phyloP scores from a whole-genome alignment of 2,113 vertebrate species.

The Empidonax traillii region DNA sequence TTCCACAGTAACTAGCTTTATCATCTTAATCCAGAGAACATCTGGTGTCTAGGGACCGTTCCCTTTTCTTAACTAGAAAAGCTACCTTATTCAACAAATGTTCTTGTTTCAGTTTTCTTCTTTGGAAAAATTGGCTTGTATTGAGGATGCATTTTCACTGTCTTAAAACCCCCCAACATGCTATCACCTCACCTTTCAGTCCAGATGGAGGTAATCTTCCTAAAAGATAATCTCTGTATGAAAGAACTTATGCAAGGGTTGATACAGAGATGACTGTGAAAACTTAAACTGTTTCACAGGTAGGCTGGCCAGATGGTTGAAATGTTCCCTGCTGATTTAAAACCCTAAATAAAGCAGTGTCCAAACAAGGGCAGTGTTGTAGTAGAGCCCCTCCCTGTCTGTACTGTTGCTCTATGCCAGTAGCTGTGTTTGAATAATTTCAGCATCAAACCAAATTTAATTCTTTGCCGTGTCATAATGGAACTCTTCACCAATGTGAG shows the following conservation, averaged over 20 bases:
- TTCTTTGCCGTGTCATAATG: neutral
- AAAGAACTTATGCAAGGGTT: neutral
- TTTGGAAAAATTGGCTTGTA: neutral
- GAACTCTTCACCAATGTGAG: neutral
- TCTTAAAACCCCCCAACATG: neutral
- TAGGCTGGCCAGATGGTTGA: fast-evolving
- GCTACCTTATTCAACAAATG: neutral
- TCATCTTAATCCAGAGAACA: neutral
- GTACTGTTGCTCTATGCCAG: neutral
- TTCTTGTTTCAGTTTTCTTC: neutral
- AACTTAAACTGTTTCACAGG: neutral
- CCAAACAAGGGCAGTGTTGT: neutral
- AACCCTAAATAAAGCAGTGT: neutral
- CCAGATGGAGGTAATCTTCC: neutral
- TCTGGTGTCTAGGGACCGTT: neutral
- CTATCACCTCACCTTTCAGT: neutral
- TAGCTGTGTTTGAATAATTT: neutral
- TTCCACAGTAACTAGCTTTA: neutral
- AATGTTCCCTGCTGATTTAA: neutral
- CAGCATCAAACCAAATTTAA: neutral
- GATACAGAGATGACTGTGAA: fast-evolving
- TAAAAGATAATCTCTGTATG: neutral
- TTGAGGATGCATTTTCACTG: neutral
- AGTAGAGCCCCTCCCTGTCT: neutral
- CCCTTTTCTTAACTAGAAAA: neutral